phyloP scores from a whole-genome alignment of 2,888 invertebrate genomes.

The Proisotoma minuta region DNA sequence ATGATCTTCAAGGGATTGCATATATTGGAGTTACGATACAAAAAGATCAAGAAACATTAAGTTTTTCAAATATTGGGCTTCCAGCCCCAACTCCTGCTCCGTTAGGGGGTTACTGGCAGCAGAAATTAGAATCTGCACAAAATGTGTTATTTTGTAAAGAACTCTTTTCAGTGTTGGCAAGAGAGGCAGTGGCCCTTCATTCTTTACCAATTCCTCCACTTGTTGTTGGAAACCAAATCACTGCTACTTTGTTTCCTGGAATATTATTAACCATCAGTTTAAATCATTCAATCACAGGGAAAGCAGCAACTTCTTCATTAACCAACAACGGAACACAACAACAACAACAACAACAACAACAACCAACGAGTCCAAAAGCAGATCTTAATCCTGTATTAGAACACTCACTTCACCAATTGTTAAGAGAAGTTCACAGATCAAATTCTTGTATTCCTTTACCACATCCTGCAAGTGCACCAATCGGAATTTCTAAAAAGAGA shows the following conservation, averaged over 20 bases:
- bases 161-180: constrained; percentile 84
- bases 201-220: constrained; percentile 88
- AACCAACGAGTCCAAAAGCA: constrained; percentile 53
- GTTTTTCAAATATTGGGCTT: constrained; percentile 74
- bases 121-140: constrained; percentile 92
- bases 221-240: constrained; percentile 94
- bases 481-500: constrained; percentile 86
- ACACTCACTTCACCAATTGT: constrained; percentile 87
- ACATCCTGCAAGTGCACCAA: constrained; percentile 87
- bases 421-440: constrained; percentile 85
- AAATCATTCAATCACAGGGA: constrained; percentile 73
- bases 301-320: constrained; percentile 55
- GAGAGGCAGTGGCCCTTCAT: constrained; percentile 89
- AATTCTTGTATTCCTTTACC: constrained; percentile 92
- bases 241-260: constrained; percentile 87
- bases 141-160: constrained; percentile 97
- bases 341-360: too few relatives aligned
- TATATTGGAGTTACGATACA: constrained; percentile 94
- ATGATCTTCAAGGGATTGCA: constrained; percentile 90
- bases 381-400: constrained; percentile 96
- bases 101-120: constrained; percentile 84
- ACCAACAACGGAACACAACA: too few relatives aligned
- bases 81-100: constrained; percentile 69
- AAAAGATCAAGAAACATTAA: constrained; percentile 88
- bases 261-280: constrained; percentile 87